Percentiles rank a stretch among this genome's conserved stretches.
Conservation (phyloP, 1,140 invertebrate species). For the Drosophila takahashii region DNA sequence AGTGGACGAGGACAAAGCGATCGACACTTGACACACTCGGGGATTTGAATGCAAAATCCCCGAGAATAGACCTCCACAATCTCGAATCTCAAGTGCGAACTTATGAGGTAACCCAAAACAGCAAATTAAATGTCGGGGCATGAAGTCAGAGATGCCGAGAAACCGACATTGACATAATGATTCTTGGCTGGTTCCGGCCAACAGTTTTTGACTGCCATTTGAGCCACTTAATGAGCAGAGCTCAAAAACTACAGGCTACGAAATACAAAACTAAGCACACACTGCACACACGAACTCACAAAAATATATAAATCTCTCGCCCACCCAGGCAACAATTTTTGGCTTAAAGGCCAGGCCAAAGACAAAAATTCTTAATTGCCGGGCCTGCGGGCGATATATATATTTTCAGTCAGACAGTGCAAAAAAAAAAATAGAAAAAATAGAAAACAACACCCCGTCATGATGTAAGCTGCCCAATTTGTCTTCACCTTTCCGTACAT, state of each 20-base stretch:
- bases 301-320: conserved; percentile 43
- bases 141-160: conserved; percentile 4
- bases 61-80: conserved; percentile 55
- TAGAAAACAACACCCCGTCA: conserved; percentile 5
- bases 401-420: conserved; percentile 28
- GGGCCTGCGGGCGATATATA: conserved; percentile 53
- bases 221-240: conserved; percentile 69
- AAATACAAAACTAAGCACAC: conserved; percentile 8
- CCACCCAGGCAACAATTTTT: conserved; percentile 47
- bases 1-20: conserved; percentile 6
- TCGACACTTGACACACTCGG: conserved; percentile 57
- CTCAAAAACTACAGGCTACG: conserved; percentile 2
- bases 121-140: conserved; percentile 58
- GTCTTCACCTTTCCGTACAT: conserved; percentile 71
- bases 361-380: conserved; percentile 73
- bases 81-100: conserved; percentile 54
- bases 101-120: conserved; percentile 72
- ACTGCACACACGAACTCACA: background rate
- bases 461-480: conserved; percentile 79
- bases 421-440: background rate
- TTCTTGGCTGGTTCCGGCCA: conserved; percentile 54
- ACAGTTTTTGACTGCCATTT: conserved; percentile 40
- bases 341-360: conserved; percentile 38
- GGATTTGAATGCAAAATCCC: conserved; percentile 59
- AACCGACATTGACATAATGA: conserved; percentile 79